Percentiles rank a stretch among this genome's conserved stretches.
phyloP scores from a whole-genome alignment of 2,888 invertebrate genomes.

The Thymelicus acteon region DNA sequence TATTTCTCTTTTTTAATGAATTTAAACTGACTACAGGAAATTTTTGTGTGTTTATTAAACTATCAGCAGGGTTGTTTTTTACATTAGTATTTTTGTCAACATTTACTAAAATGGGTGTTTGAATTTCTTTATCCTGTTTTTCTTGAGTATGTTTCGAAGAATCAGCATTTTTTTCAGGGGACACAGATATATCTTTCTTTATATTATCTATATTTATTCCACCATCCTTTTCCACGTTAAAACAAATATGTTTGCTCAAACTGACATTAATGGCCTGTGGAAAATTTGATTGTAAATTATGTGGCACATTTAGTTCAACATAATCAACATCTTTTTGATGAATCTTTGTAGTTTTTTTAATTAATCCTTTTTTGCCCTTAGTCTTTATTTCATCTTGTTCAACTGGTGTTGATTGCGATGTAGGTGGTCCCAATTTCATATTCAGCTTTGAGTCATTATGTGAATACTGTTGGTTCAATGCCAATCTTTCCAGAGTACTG shows the following conservation, averaged over 20 bases:
- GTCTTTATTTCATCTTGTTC: conserved; percentile 61
- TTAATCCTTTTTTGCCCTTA: conserved; percentile 61
- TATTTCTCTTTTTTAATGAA: conserved; percentile 61
- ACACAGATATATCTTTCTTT: conserved; percentile 58
- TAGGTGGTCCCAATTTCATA: conserved; percentile 69
- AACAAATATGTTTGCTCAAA: conserved; percentile 77
- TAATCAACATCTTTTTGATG: conserved; percentile 70
- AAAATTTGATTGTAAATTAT: conserved; percentile 51
- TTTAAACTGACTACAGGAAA: conserved; percentile 71
- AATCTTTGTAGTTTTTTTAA: conserved; percentile 69
- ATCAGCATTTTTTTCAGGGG: conserved; percentile 59
- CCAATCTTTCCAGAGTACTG: conserved; percentile 87
- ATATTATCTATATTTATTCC: conserved; percentile 62
- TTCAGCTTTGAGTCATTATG: conserved; percentile 68
- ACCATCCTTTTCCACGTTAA: conserved; percentile 76
- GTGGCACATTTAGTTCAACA: conserved; percentile 70
- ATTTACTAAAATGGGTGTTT: conserved; percentile 61
- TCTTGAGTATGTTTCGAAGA: conserved; percentile 48
- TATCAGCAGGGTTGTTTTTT: conserved; percentile 39
- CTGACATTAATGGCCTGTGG: conserved; percentile 72
- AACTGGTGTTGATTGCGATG: conserved; percentile 82
- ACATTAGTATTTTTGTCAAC: conserved; percentile 46
- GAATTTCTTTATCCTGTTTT: conserved; percentile 70
- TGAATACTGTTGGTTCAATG: conserved; percentile 80
- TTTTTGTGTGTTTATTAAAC: conserved; percentile 47